Evolutionary conservation across 2,888 invertebrate genomes (phyloP), one percentile per base, ranked within the genome.

Genomic region (Euplagia quadripunctaria): DNA sequence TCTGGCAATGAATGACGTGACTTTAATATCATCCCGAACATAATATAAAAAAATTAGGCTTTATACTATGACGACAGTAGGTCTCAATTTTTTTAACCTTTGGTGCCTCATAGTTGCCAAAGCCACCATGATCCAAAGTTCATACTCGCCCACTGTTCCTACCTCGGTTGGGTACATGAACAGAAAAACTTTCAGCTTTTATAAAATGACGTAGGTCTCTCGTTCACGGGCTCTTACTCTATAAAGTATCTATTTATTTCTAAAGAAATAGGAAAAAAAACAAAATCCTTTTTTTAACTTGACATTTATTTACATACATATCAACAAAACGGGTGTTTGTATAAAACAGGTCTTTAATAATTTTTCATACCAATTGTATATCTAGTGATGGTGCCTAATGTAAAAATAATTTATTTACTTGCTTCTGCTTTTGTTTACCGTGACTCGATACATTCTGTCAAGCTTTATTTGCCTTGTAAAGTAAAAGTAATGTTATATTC

Each of bases 261-360:
- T 17, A 52, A 31, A 69, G 31, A 61, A 31, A 20, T 42, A 73
- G 49, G 61, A 70, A 77, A 79, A 79, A 77, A 84, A 89, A 85
- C 80, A 83, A 86, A 78, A 82, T 85, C 86, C 76, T 82, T 82
- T 87, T 90, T 94, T 91, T 90, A 94, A 96, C 96, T 96, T 96
- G 96, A 96, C 96, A 96, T 96, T 95, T 96, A 96, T 96, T 96
- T 96, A 96, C 96, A 96, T 96, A 94, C 92, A 96, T 95, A 94
- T 96, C 95, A 96, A 96, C 96, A 96, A 96, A 96, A 96, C 94
- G 94, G 95, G 94, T 96, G 96, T 96, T 84, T 96, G 96, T 96
- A 96, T 96, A 96, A 96, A 96, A 96, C 95, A 94, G 94, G 94
- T 94, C 90, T 92, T 93, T 94, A 88, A 88, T 89, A 91, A 85